Evolutionary conservation across 2,888 invertebrate species (phyloP), one percentile per base, ranked within the genome.

Genomic region (Listrodromus nycthemerus): DNA sequence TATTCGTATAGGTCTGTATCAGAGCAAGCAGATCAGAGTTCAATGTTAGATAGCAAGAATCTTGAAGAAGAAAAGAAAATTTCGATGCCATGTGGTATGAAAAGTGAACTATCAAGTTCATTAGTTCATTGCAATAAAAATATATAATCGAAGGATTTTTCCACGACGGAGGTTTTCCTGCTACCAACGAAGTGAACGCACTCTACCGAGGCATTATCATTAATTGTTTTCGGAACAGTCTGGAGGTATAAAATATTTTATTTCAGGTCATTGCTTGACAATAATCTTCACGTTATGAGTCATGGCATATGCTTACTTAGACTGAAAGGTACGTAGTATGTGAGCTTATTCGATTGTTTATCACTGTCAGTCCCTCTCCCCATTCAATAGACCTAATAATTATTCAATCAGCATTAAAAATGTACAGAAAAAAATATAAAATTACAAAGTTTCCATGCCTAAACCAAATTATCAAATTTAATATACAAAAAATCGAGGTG

Each of bases 341-440:
- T 4, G 48, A 48, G 16, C 19, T 24, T 21, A 48, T 16, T 24
- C 55, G 61, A 61, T 71, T 24, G n/a, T 77, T 45, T 24, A 80
- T 80, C 80, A 80, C 80, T 80, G 69, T 37, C 37, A 37, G 37
- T 37, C 37, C 80, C 71, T 61, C 70, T 10, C 21, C 13, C 50
- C 45, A 73, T 37, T 67, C 50, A 48, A 37, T 76, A 67, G 24
- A 37, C 48, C 19, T 24, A 30, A 30, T 79, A 5, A 37, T 41
- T 13, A 24, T 1, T 52, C 8, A 21, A 10, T 24, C 24, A 8
- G 7, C 21, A 2, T 52, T 19, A 6, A 52, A 52, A 21, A 21
- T n/a, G 21, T 8, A 21, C 1, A 21, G 10, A 21, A 19, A 21
- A 10, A 24, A 10, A 52, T 10, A 52, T 13, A 41, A 41, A 41